Evolutionary conservation across 2,797 vertebrate genomes (phyloP).

Genomic region (Gobionotothen gibberifrons): DNA sequence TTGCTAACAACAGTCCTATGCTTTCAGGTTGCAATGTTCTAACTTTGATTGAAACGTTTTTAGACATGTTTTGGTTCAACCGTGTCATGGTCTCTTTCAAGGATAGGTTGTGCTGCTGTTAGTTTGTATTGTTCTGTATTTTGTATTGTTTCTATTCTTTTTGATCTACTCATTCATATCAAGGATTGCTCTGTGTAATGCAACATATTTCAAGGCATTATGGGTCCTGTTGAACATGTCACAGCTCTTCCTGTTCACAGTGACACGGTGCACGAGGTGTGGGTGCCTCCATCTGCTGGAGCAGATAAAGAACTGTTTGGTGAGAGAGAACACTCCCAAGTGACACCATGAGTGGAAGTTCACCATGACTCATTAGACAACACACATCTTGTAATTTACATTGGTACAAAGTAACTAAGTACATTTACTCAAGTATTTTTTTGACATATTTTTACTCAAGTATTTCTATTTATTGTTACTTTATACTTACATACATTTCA

Average conservation of each 20-base stretch:
- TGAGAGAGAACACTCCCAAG: neutral
- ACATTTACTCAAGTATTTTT: too few relatives aligned
- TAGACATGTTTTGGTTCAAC: neutral
- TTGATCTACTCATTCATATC: neutral
- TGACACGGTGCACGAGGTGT: neutral
- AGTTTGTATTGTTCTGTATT: neutral
- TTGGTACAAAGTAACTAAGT: neutral
- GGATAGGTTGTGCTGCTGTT: too few relatives aligned
- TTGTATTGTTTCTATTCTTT: neutral
- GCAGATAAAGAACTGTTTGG: neutral
- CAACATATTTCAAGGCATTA: neutral
- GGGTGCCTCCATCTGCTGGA: slow-evolving; percentile 64
- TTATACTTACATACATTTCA: too few relatives aligned
- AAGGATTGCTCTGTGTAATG: neutral
- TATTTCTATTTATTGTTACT: too few relatives aligned
- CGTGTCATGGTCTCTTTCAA: neutral
- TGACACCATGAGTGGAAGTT: neutral
- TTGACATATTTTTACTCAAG: too few relatives aligned
- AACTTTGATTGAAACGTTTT: neutral
- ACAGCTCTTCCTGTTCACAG: neutral
- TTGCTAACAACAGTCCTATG: neutral
- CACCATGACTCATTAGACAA: neutral
- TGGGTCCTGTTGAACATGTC: neutral
- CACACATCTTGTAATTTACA: neutral
- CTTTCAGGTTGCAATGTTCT: neutral